phyloP scores from a whole-genome alignment of 2,113 vertebrate genomes.

The Syrrhaptes paradoxus region DNA sequence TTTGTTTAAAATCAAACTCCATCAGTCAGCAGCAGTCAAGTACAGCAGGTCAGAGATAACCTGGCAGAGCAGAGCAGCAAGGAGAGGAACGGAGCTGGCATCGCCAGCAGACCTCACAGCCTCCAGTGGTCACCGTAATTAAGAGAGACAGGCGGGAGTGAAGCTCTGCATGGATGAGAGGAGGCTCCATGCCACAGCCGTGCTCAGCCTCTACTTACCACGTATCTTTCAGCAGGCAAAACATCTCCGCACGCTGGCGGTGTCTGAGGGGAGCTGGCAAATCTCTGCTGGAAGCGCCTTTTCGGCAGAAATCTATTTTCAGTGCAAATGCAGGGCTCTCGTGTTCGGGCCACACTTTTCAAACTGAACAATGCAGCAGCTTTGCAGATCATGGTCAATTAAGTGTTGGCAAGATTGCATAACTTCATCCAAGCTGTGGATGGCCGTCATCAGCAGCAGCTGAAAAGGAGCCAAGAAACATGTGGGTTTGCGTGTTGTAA shows the following conservation, averaged over 20 bases:
- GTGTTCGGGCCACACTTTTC: neutral
- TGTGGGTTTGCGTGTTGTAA: neutral
- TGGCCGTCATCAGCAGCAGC: neutral
- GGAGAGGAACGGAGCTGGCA: neutral
- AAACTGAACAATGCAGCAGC: neutral
- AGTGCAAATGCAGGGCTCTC: neutral
- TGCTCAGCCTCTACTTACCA: neutral
- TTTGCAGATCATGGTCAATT: slow-evolving; percentile 32
- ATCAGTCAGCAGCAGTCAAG: neutral
- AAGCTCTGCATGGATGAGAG: neutral
- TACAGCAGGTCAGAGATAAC: neutral
- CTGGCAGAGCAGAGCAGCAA: neutral
- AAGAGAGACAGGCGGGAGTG: neutral
- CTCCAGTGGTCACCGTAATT: neutral
- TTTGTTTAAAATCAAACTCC: neutral
- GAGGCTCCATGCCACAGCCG: accelerated
- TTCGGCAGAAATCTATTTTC: neutral
- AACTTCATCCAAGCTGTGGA: neutral
- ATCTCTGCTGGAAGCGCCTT: neutral
- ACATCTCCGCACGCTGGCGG: neutral
- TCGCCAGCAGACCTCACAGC: neutral
- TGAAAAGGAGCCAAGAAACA: slow-evolving; percentile 32
- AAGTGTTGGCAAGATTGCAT: neutral
- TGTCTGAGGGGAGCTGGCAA: neutral
- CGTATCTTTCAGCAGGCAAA: neutral